Conservation (phyloP, 2,113 vertebrate species). For the Chrysochloris asiatica region DNA sequence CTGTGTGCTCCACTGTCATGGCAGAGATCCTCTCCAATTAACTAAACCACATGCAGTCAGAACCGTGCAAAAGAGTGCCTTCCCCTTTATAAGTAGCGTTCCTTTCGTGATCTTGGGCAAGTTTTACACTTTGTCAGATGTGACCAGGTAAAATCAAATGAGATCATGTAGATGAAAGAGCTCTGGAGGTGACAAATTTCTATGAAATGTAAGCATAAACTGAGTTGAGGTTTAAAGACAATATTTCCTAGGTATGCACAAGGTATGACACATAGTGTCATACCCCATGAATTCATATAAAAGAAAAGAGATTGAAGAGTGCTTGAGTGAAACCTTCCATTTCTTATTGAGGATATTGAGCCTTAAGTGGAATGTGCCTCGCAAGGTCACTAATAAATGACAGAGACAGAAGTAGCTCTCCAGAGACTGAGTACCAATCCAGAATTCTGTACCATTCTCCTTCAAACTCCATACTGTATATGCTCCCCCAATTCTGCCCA, state of each 20-base stretch:
- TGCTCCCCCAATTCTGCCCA: not conserved
- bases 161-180: not conserved
- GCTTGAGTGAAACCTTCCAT: not conserved
- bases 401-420: conserved; percentile 15
- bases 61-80: not conserved
- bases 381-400: conserved; percentile 35
- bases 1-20: not conserved
- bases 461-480: not conserved
- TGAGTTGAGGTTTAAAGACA: not conserved
- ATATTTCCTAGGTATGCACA: not conserved
- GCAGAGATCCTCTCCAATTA: not conserved
- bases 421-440: not conserved
- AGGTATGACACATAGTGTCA: not conserved
- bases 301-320: not conserved
- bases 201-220: not conserved
- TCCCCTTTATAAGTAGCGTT: not conserved
- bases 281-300: not conserved
- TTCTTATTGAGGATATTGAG: conserved; percentile 15
- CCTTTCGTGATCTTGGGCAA: not conserved
- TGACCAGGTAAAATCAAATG: conserved; percentile 30
- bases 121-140: not conserved
- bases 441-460: not conserved
- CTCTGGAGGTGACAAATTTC: conserved; percentile 17
- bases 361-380: not conserved
- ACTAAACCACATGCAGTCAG: not conserved